Conservation (phyloP, 2,113 vertebrate species). For the Phaethon lepturus region DNA sequence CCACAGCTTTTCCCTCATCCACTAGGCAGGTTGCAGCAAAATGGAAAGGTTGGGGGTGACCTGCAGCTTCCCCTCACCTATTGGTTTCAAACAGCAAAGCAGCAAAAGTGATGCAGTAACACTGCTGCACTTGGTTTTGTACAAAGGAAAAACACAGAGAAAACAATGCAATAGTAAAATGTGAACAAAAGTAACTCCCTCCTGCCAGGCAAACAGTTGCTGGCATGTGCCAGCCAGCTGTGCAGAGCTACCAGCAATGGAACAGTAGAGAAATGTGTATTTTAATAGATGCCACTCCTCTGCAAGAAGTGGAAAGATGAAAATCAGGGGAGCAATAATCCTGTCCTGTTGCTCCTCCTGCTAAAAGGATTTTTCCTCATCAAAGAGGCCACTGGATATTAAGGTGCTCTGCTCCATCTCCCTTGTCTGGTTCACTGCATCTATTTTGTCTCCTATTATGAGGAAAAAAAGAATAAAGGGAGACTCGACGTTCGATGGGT, state of each 20-base stretch:
- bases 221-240: not conserved
- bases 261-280: accelerated
- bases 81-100: not conserved
- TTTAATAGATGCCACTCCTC: accelerated
- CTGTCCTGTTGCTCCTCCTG: not conserved
- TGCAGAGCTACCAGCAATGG: accelerated
- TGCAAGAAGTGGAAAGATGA: not conserved
- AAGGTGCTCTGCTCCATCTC: not conserved
- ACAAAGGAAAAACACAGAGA: not conserved
- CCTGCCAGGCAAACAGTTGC: not conserved
- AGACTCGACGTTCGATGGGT: not conserved
- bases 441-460: not conserved
- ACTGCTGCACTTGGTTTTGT: not conserved
- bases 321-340: not conserved
- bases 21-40: not conserved
- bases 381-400: not conserved
- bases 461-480: not conserved
- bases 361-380: not conserved
- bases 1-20: too few species aligned
- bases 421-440: not conserved
- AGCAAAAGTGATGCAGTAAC: not conserved
- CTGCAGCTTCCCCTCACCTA: not conserved
- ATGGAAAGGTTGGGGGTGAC: not conserved
- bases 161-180: not conserved
- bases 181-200: not conserved